Conservation (phyloP, 2,888 invertebrate genomes). For the Scelioninae gen. 2 region DNA sequence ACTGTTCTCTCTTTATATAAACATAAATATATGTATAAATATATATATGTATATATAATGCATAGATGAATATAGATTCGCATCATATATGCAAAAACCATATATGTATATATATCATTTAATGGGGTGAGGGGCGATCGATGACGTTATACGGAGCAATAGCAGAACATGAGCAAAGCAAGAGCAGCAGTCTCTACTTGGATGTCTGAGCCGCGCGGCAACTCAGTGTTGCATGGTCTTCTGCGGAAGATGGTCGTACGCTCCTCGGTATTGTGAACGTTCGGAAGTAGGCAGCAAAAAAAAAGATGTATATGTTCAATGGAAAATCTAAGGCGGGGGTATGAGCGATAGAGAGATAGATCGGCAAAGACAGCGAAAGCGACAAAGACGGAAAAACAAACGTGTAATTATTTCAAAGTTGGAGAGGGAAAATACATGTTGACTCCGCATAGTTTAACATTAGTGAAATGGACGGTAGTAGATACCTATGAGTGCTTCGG, state of each 20-base stretch:
- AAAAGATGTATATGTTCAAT: conserved; percentile 48
- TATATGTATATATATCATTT: conserved; percentile 34
- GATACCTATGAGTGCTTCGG: conserved; percentile 31
- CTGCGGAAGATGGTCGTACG: conserved; percentile 55
- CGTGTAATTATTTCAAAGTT: conserved; percentile 9
- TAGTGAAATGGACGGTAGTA: too few relatives aligned
- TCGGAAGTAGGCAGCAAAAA: conserved; percentile 49
- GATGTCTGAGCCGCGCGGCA: conserved; percentile 33
- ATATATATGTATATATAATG: conserved; percentile 5
- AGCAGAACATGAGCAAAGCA: conserved; percentile 56
- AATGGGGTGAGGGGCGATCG: conserved; percentile 65
- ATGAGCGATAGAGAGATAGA: conserved; percentile 51
- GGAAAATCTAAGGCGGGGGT: conserved; percentile 43
- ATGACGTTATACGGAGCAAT: conserved; percentile 67
- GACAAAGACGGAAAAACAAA: conserved; percentile 20
- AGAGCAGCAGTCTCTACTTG: conserved; percentile 48
- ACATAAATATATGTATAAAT: background rate
- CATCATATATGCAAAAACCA: too few relatives aligned
- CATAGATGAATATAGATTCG: conserved; percentile 7
- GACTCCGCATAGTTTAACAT: too few relatives aligned
- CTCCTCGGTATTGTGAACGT: conserved; percentile 44
- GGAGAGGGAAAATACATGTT: background rate
- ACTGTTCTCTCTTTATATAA: too few relatives aligned
- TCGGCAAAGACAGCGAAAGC: conserved; percentile 45
- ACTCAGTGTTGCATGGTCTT: conserved; percentile 53